Conservation (phyloP, 2,888 invertebrate species). For the Volucella bombylans region DNA sequence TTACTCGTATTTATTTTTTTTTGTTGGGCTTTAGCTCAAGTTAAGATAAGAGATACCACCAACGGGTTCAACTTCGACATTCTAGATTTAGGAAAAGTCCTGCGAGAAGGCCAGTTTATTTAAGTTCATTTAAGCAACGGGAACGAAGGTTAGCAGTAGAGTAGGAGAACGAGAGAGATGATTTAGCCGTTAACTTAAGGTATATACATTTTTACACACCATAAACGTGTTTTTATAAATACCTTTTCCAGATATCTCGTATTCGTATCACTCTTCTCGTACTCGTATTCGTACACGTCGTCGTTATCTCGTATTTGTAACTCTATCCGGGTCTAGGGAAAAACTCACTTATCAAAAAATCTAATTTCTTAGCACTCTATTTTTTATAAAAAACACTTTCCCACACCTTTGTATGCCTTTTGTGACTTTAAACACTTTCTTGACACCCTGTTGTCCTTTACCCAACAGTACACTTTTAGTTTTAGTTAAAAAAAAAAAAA, state of each 20-base stretch:
- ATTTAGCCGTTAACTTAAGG: constrained; percentile 38
- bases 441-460: not conserved
- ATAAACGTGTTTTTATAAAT: constrained; percentile 70
- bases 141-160: no score
- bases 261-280: no score
- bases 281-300: no score
- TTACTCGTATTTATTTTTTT: constrained; percentile 47
- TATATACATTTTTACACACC: constrained; percentile 65
- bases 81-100: constrained; percentile 21
- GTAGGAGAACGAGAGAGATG: constrained; percentile 7
- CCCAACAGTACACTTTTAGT: not conserved
- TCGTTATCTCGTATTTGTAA: not conserved
- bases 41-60: constrained; percentile 51
- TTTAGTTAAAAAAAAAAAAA: not conserved
- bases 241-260: constrained; percentile 43
- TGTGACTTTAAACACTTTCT: constrained; percentile 13
- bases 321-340: constrained; percentile 54
- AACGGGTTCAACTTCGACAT: constrained; percentile 33
- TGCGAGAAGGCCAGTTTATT: constrained; percentile 6
- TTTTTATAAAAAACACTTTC: not conserved
- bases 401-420: not conserved
- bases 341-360: constrained; percentile 21
- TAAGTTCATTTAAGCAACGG: constrained; percentile 14
- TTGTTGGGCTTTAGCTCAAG: constrained; percentile 25
- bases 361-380: no score